Base-by-base conservation (phyloP, 2,888 invertebrate species). In the Metopia argyrocephala region DNA sequence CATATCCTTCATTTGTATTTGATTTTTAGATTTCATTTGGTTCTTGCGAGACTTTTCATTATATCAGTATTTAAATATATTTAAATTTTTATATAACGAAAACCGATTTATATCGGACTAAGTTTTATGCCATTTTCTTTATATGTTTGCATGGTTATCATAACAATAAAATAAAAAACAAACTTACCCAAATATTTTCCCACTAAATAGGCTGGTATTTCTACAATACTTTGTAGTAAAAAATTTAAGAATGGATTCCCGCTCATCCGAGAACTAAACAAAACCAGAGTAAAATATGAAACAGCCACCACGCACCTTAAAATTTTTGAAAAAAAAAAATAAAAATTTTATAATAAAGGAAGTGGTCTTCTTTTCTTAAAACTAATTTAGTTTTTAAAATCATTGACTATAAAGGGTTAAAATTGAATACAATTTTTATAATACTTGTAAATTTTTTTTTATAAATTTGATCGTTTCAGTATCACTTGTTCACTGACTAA, bases 191-290 rank as follows among this genome's bases (percentile, higher is more conserved):
- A 68, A 84, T 91, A 92, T 83, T 92, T 92, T 38, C 92, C 94
- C 57, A 93, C 75, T 59, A 93, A 87, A 86, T 92, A 92, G 4
- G 93, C 93, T 0, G 94, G 94, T 50, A 94, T 89, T 88, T 94
- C 94, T 23, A 92, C 93, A 38, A 93, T 84, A 70, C 93, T 91
- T 88, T 94, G 93, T 86, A 92, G 91, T 70, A 93, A 92, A 87
- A 93, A 94, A 87, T 93, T 94, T 79, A 94, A 85, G 86, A 93
- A 94, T 12, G 94, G 94, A 89, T 94, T 94, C 45, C 93, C 93
- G 71, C 92, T 92, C 86, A 93, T 90, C 50, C 90, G 91, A 78
- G 92, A 92, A 84, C 92, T 92, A 85, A 91, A 92, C 83, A 93
- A 88, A 25, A 92, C 86, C 73, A 93, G 86, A 9, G 92, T 91